phyloP scores from a whole-genome alignment of 2,888 invertebrate species.

The Eilema depressum region DNA sequence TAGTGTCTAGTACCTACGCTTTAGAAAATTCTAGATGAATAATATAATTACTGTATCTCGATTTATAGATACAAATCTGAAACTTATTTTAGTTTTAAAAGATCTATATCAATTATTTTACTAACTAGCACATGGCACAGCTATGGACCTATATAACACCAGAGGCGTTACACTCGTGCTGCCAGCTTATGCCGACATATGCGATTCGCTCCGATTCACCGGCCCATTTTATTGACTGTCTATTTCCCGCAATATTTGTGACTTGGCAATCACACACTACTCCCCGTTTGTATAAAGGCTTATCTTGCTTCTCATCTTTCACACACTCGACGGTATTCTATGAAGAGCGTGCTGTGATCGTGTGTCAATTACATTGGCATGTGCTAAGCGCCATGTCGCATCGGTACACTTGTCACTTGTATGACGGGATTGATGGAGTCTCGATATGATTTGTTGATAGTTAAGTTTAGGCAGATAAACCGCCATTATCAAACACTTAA shows the following conservation, averaged over 20 bases:
- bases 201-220: no score
- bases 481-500: not conserved
- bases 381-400: conserved; percentile 45
- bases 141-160: no score
- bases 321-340: conserved; percentile 17
- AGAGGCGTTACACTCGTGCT: no score
- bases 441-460: not conserved
- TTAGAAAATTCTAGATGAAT: not conserved
- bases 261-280: not conserved
- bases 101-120: no score
- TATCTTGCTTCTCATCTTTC: not conserved
- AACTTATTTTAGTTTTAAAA: no score
- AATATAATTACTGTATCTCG: no score
- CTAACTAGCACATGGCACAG: no score
- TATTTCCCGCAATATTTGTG: not conserved
- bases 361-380: conserved; percentile 41
- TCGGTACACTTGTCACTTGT: conserved; percentile 33
- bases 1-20: no score
- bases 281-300: not conserved
- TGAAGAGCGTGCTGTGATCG: conserved; percentile 37
- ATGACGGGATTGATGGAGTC: conserved; percentile 13
- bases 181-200: no score
- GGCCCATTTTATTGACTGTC: no score
- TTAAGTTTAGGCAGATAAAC: not conserved
- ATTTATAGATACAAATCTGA: no score